A percentile compares a stretch with the other conserved stretches of the same genome.
Conservation (phyloP, 2,888 invertebrate genomes). For the Pristionchus mayeri region DNA sequence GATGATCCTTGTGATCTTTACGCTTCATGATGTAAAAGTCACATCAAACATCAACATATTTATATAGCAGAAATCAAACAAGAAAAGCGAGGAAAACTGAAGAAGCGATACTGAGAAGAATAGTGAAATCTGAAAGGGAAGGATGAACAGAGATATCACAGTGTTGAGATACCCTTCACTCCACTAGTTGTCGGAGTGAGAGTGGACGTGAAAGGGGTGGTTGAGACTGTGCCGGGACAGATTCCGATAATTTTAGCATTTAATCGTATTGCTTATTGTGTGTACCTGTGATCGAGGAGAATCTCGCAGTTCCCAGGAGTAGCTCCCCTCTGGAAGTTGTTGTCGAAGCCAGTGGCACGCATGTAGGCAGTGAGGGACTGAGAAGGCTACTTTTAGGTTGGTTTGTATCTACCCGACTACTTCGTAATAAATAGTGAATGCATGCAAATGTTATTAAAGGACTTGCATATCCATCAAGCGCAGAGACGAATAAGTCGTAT, state of each 20-base stretch:
- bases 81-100: not conserved
- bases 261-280: not conserved
- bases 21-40: not conserved
- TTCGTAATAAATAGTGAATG: too few relatives aligned
- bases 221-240: not conserved
- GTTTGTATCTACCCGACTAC: too few relatives aligned
- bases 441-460: too few relatives aligned
- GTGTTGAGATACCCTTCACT: not conserved
- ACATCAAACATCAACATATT: not conserved
- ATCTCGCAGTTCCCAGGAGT: not conserved
- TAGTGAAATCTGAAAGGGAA: not conserved
- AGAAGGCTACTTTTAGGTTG: too few relatives aligned
- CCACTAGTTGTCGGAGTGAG: not conserved
- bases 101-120: not conserved
- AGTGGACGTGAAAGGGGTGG: not conserved
- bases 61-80: not conserved
- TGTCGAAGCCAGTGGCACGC: conserved; percentile 26
- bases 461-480: not conserved
- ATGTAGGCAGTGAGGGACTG: not conserved
- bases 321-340: not conserved
- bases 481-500: not conserved
- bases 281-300: not conserved
- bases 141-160: too few relatives aligned
- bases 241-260: not conserved
- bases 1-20: not conserved